A percentile compares a stretch with the other conserved stretches of the same genome.
Conservation (phyloP, 2,113 vertebrate genomes). For the Dinomys branickii region DNA sequence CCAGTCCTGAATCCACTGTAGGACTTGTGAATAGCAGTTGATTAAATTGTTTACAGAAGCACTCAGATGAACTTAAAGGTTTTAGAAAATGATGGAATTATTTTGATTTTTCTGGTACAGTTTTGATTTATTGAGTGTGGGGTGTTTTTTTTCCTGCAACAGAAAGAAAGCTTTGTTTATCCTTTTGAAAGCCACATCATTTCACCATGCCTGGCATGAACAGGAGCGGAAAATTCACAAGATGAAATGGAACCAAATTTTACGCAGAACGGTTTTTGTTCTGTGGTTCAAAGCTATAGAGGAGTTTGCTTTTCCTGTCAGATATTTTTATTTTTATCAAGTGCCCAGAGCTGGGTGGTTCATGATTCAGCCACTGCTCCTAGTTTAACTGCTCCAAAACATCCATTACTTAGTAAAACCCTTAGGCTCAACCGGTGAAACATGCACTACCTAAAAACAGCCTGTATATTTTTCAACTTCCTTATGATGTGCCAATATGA, state of each 20-base stretch:
- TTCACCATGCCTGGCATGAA: slow-evolving; percentile 53
- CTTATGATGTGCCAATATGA: slow-evolving; percentile 9
- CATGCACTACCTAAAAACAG: slow-evolving; percentile 11
- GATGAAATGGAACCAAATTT: slow-evolving; percentile 55
- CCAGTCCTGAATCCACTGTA: background rate
- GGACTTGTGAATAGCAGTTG: background rate
- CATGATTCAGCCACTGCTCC: slow-evolving; percentile 58
- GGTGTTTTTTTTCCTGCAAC: background rate
- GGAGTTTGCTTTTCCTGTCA: slow-evolving; percentile 41
- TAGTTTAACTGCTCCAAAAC: slow-evolving; percentile 40
- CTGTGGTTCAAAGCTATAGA: slow-evolving; percentile 37
- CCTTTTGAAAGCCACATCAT: slow-evolving; percentile 39
- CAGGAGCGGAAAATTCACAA: slow-evolving; percentile 21
- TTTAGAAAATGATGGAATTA: slow-evolving; percentile 48
- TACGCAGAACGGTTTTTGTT: slow-evolving; percentile 45
- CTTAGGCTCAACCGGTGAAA: slow-evolving; percentile 61
- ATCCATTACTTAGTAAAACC: slow-evolving; percentile 74
- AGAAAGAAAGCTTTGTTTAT: slow-evolving; percentile 37
- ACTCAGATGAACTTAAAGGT: background rate
- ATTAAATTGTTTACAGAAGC: slow-evolving; percentile 39
- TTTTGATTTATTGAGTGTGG: slow-evolving; percentile 51
- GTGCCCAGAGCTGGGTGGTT: slow-evolving; percentile 64
- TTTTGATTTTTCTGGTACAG: slow-evolving; percentile 57
- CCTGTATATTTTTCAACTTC: slow-evolving; percentile 61
- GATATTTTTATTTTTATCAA: slow-evolving; percentile 45